These are phyloP conservation scores for Drosophila differens DNA, from an alignment of 2,888 invertebrate species.

Conservation along the genomic window DNA sequence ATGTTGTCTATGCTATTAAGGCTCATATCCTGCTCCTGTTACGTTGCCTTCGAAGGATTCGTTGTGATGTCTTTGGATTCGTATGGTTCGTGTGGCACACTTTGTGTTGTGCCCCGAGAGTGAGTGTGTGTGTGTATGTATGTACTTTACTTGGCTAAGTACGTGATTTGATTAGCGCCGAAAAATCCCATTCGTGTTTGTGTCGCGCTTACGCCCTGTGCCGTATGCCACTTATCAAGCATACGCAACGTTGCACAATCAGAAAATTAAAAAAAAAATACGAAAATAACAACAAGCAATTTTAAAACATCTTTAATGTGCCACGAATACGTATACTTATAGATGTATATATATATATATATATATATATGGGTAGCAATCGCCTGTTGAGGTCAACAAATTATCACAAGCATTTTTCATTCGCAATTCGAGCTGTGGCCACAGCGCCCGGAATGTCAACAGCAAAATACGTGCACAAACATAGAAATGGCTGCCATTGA, in stretches of 20 bases:
- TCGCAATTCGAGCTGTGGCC: conserved; percentile 53
- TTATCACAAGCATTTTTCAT: conserved; percentile 73
- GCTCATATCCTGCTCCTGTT: conserved; percentile 56
- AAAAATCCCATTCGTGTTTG: conserved; percentile 63
- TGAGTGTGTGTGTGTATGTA: conserved; percentile 14
- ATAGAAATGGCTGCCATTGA: conserved; percentile 81
- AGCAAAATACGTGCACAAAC: conserved; percentile 80
- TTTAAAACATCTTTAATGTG: conserved; percentile 40
- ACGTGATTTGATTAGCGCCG: conserved; percentile 79
- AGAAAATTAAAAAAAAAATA: conserved; percentile 8
- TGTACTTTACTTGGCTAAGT: conserved; percentile 80
- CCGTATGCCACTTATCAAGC: conserved; percentile 58
- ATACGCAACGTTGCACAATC: conserved; percentile 61
- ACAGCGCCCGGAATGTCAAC: conserved; percentile 70
- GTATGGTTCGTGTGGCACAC: conserved; percentile 35
- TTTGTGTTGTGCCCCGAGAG: conserved; percentile 22
- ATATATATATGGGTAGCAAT: conserved; percentile 24
- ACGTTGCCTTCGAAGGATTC: conserved; percentile 28
- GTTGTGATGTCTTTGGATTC: conserved; percentile 46
- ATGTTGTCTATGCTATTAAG: conserved; percentile 71
- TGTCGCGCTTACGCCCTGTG: conserved; percentile 39
- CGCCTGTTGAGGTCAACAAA: conserved; percentile 79
- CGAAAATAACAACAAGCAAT: conserved; percentile 30
- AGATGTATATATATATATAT: not conserved
- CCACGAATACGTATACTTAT: not conserved